Evolutionary conservation across 2,113 vertebrate species (phyloP).

Genomic region (Hemiprocne comata): DNA sequence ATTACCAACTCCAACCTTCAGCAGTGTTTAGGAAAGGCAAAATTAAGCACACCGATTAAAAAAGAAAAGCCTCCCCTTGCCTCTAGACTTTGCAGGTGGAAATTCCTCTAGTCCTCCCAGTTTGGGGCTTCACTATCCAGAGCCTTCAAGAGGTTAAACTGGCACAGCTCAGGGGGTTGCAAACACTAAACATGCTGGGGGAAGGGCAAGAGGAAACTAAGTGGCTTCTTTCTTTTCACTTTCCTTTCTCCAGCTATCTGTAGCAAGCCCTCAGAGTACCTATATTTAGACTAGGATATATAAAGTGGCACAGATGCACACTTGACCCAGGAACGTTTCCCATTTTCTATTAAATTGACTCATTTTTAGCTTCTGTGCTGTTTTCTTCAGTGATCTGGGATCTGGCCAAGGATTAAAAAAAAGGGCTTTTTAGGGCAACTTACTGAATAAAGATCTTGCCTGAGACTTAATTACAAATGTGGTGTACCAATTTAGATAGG

Average conservation of each 20-base stretch:
- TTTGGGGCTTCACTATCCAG: slow-evolving; percentile 9
- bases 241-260: slow-evolving; percentile 48
- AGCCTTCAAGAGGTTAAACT: slow-evolving; percentile 47
- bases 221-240: slow-evolving; percentile 59
- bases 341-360: slow-evolving; percentile 54
- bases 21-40: slow-evolving; percentile 69
- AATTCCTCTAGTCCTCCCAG: slow-evolving; percentile 40
- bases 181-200: not conserved
- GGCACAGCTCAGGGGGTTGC: slow-evolving; percentile 28
- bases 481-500: not conserved
- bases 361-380: slow-evolving; percentile 45
- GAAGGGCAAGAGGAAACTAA: slow-evolving; percentile 60
- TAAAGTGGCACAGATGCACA: slow-evolving; percentile 52
- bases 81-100: slow-evolving; percentile 55
- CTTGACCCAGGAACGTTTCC: slow-evolving; percentile 49
- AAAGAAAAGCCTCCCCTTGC: slow-evolving; percentile 62
- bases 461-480: slow-evolving; percentile 38
- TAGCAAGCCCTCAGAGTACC: slow-evolving; percentile 37
- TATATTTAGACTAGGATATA: slow-evolving; percentile 59
- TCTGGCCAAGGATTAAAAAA: slow-evolving; percentile 14
- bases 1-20: slow-evolving; percentile 53
- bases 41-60: slow-evolving; percentile 60
- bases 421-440: slow-evolving; percentile 14
- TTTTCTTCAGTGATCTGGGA: slow-evolving; percentile 42
- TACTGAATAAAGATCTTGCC: slow-evolving; percentile 13